Conservation (phyloP, 2,113 vertebrate genomes). For the Edolisoma coerulescens region DNA sequence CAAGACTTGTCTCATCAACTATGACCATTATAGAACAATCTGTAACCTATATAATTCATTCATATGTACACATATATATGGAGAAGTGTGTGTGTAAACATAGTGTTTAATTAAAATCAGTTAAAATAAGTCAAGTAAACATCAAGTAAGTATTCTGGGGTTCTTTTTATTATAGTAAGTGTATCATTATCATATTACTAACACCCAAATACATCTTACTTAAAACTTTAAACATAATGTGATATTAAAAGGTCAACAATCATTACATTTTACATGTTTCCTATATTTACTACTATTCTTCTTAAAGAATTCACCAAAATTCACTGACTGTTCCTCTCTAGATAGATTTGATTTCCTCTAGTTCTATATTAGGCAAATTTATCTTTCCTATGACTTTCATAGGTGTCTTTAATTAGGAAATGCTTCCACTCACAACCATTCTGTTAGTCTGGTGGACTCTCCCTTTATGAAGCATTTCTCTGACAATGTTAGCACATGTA, state of each 20-base stretch:
- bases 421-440: not conserved
- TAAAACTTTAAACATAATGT: not conserved
- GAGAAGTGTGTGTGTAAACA: not conserved
- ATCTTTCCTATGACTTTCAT: not conserved
- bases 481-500: not conserved
- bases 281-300: not conserved
- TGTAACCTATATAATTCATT: not conserved
- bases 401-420: not conserved
- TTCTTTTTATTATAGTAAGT: not conserved
- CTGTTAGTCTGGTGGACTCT: not conserved
- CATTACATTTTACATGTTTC: not conserved
- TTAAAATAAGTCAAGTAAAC: not conserved
- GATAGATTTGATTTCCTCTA: not conserved
- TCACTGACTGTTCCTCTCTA: not conserved
- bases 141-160: fast-evolving
- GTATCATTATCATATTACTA: not conserved
- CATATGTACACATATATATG: not conserved
- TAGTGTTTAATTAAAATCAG: not conserved
- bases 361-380: not conserved
- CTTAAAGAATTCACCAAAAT: not conserved
- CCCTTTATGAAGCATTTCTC: not conserved
- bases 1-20: not conserved
- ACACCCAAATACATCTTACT: not conserved
- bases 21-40: not conserved
- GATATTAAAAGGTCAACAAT: not conserved